Base-by-base conservation (phyloP, 2,113 vertebrate species). In the Cromileptes altivelis region DNA sequence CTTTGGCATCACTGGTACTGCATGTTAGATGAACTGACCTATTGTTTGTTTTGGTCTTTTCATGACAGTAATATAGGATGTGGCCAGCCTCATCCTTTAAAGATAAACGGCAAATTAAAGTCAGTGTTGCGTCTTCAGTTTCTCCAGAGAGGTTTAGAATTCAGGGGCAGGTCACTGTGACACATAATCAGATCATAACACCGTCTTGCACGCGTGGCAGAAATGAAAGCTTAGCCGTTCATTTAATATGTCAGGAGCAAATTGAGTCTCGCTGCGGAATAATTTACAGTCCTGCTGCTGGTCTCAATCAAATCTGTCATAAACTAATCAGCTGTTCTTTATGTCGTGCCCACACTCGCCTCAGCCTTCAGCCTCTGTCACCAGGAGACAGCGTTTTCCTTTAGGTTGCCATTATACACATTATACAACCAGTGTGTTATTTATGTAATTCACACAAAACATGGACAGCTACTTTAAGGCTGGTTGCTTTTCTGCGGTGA, bases 231-330 rank as follows among this genome's bases (percentile, higher is more conserved):
- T 75, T 85, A 42, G 69, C 75, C 40, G 42, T 74, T 86, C 65
- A 93, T 95, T 92, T 82, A 91, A 94, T 94, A 86, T 91, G 82
- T 76, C 82, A 58, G 25, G 80, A 86, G 81, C 85, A 93, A 93
- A 95, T 93, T 92, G 91, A 92, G 84, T 92, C 67, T 82, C 30
- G 18, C 80, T 61, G 72, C 64, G 75, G 91, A 88, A 87, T 91
- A 78, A 91, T 91, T 93, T 76, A 87, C 85, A 82, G 81, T 72
- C 72, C 82, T 78, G 69, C 78, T 89, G 70, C 84, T 90, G 82
- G 85, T 81, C 85, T 88, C 84, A 78, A 87, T 93, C 89, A 89
- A 65, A 86, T 82, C 75, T 78, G 85, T 79, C 74, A 77, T 74
- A 74, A 79, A 89, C 33, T 0, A 84, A 82, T 85, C 76, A 85